Evolutionary conservation across 2,797 vertebrate species (phyloP), one percentile per base, ranked within the genome.

Genomic region (Rhynchotus rufescens): DNA sequence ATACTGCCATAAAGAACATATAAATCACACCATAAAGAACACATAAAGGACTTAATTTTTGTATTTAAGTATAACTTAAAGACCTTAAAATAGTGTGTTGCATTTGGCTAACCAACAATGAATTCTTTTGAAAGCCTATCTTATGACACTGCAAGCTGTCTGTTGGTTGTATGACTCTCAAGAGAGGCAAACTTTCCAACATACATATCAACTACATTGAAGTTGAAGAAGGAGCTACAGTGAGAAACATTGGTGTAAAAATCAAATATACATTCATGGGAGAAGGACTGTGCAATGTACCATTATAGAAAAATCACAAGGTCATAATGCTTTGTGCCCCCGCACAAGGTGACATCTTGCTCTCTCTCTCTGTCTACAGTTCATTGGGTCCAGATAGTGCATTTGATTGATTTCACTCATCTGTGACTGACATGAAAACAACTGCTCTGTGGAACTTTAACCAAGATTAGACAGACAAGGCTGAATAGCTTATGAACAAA

Each of bases 341-440:
- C 77, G 68, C 92, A 74, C 13, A 88, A 64, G 47, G 66, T 65
- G 69, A 84, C 47, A 62, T 52, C 2, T 26, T 47, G 11, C 7
- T 77, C 40, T 2, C 40, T 47, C 34, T 9, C 1, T 80, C 2
- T 10, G 61, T 54, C 45, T 80, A 57, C 14, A 88, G 36, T 86
- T 93, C 85, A 86, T 3, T 93, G 62, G 21, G 69, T 84, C 56
- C 62, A 90, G 62, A 84, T 8, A 89, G 61, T 38, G 49, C 8
- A 2, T 88, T 84, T 82, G 68, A 89, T 84, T 74, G 80, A 80
- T 78, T 75, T 92, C 84, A 86, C 11, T 94, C 45, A 71, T 21
- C 68, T 80, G 80, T 88, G 68, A 81, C 65, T 84, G 78, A 91
- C 32, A 66, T 4, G 9, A 79, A 40, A 91, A 69, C 38, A 89